Base-by-base conservation (phyloP, 2,113 vertebrate species). In the Xiphophorus couchianus region DNA sequence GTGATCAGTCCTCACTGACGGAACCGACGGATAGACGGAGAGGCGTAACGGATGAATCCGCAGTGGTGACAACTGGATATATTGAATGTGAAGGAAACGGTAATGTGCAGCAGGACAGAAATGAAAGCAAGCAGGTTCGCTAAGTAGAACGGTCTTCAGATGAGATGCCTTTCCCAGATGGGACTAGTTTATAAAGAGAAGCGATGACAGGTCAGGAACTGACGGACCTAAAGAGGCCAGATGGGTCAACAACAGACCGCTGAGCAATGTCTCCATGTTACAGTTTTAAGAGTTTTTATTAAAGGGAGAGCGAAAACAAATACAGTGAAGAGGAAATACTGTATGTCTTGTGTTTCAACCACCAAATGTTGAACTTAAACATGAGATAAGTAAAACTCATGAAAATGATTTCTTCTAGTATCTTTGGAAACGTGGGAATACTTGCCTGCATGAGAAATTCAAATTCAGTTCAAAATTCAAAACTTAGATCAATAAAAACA, bases 151-250 rank as follows among this genome's bases (percentile, higher is more conserved):
- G 35, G 35, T 64, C 64, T 62, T 73, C 29, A 68, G 80, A 71
- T 28, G 13, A 67, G 27, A 77, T 66, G 67, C 37, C 2, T 27
- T 65, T 73, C 72, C 68, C 71, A 79, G 77, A 35, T 77, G 67
- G 51, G 74, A 82, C 77, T 66, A 67, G 28, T 37, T 72, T 66
- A 74, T 72, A 73, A 31, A 28, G 3, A 74, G 5, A 71, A 78
- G 72, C 74, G 78, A 69, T 76, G 73, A 48, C 72, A 76, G 72
- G 66, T 31, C 60, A 64, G 27, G 65, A 85, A 33, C 5, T 62
- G 66, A 77, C 69, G 63, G 72, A 73, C 30, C 31, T 6, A 10
- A 71, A 14, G 44, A 29, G 11, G 48, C 29, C 28, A 64, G 51
- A 31, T 10, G 33, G 42, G 12, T 17, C 33, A 42, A 75, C 58